Percentiles rank a stretch among this genome's conserved stretches.
phyloP scores from a whole-genome alignment of 2,888 invertebrate genomes.

The Cataglyphis cursor region DNA sequence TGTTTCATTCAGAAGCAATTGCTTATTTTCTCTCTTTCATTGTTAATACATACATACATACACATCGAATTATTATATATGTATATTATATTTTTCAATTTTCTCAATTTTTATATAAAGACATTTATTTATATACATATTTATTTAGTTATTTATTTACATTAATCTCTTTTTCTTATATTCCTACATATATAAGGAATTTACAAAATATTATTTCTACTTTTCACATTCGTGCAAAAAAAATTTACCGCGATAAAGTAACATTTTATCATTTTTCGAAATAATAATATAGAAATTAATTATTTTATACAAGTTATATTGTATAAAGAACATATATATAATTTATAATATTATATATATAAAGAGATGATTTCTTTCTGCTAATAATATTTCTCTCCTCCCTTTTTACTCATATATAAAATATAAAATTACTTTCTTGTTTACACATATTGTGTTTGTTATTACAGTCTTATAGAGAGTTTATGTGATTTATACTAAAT shows the following conservation, averaged over 20 bases:
- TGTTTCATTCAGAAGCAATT: too few relatives aligned
- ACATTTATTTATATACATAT: background rate
- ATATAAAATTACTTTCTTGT: slow-evolving; percentile 75
- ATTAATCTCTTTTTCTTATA: background rate
- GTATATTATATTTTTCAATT: too few relatives aligned
- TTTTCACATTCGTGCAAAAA: slow-evolving; percentile 15
- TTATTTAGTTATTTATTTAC: background rate
- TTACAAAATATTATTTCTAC: slow-evolving; percentile 23
- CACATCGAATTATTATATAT: too few relatives aligned
- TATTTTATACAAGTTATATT: slow-evolving; percentile 7
- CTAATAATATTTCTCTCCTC: background rate
- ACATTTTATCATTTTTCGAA: background rate
- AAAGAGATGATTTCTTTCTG: slow-evolving; percentile 14
- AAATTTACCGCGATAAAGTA: background rate
- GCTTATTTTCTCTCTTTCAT: too few relatives aligned
- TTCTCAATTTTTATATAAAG: background rate
- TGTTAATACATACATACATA: too few relatives aligned
- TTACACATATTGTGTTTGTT: slow-evolving; percentile 56
- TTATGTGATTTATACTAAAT: slow-evolving; percentile 37
- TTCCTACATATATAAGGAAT: slow-evolving; percentile 3
- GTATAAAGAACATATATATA: slow-evolving; percentile 29
- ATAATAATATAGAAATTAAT: slow-evolving; percentile 21
- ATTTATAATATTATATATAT: background rate
- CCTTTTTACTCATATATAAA: slow-evolving; percentile 55
- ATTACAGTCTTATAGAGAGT: slow-evolving; percentile 52